Conservation (phyloP, 2,888 invertebrate species). For the Epirrita christyi region DNA sequence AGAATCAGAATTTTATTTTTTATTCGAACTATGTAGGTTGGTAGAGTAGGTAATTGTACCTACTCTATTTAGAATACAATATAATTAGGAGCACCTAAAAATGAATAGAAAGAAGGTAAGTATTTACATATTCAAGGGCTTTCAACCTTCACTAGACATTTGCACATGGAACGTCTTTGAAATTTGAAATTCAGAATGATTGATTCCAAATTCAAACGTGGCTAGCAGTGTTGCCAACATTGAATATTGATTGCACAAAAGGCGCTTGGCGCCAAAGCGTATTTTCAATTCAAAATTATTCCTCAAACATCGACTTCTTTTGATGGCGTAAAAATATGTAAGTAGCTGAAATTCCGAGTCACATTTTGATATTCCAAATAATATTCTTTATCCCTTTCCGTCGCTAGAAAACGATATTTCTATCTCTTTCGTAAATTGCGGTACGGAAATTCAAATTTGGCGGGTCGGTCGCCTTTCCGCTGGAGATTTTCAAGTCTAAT, state of each 20-base stretch:
- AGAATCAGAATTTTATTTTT: too few species aligned
- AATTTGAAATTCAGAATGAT: constrained; percentile 69
- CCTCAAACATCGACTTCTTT: constrained; percentile 77
- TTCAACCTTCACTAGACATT: constrained; percentile 34
- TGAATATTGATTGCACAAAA: constrained; percentile 86
- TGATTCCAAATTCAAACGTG: constrained; percentile 73
- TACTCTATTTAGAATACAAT: too few species aligned
- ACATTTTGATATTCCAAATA: constrained; percentile 70
- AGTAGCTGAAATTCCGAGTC: constrained; percentile 79
- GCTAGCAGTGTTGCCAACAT: constrained; percentile 73
- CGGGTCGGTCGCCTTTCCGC: constrained; percentile 81
- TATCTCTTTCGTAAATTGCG: constrained; percentile 59
- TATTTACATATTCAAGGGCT: neutral
- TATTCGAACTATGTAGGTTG: too few species aligned
- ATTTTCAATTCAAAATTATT: constrained; percentile 85
- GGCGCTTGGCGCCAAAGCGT: constrained; percentile 81
- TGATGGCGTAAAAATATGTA: constrained; percentile 83
- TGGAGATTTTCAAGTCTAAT: constrained; percentile 77
- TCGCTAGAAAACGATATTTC: constrained; percentile 33
- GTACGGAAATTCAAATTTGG: constrained; percentile 82
- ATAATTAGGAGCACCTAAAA: too few species aligned
- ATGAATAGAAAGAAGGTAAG: neutral
- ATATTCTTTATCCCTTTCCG: constrained; percentile 55
- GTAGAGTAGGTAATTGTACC: too few species aligned
- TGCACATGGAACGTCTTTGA: constrained; percentile 54